Conservation (phyloP, 2,888 invertebrate species). For the Ophion obscuratus region DNA sequence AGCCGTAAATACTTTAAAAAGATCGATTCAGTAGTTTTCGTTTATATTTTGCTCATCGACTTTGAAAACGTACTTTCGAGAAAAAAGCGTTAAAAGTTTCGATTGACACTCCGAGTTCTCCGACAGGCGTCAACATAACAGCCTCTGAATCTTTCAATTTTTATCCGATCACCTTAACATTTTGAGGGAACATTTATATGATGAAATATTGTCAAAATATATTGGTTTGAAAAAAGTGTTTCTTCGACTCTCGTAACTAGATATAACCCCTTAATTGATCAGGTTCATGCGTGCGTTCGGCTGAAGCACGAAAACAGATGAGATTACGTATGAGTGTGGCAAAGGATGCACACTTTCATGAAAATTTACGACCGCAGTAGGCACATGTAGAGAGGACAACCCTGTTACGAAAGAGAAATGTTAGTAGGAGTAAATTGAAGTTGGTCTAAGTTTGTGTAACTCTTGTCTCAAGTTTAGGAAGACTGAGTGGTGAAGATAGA, state of each 20-base stretch:
- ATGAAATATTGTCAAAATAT: too few species aligned
- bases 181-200: too few species aligned
- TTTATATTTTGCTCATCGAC: too few species aligned
- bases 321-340: background rate
- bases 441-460: conserved; percentile 80
- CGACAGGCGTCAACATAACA: too few species aligned
- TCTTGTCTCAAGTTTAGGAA: conserved; percentile 77
- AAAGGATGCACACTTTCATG: conserved; percentile 14
- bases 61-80: too few species aligned
- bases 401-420: conserved; percentile 79
- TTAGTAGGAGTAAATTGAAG: conserved; percentile 80
- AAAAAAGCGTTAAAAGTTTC: too few species aligned
- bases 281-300: background rate
- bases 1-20: too few species aligned
- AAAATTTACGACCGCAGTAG: conserved; percentile 47
- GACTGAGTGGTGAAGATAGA: conserved; percentile 50
- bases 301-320: background rate
- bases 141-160: too few species aligned
- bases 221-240: too few species aligned
- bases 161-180: too few species aligned
- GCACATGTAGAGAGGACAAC: conserved; percentile 58
- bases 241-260: background rate
- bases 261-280: background rate
- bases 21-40: too few species aligned
- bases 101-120: too few species aligned